Percentiles rank a stretch among this genome's conserved stretches.
These are phyloP conservation scores for Eledone cirrhosa DNA, from an alignment of 2,888 invertebrate species.

Conservation along the genomic window DNA sequence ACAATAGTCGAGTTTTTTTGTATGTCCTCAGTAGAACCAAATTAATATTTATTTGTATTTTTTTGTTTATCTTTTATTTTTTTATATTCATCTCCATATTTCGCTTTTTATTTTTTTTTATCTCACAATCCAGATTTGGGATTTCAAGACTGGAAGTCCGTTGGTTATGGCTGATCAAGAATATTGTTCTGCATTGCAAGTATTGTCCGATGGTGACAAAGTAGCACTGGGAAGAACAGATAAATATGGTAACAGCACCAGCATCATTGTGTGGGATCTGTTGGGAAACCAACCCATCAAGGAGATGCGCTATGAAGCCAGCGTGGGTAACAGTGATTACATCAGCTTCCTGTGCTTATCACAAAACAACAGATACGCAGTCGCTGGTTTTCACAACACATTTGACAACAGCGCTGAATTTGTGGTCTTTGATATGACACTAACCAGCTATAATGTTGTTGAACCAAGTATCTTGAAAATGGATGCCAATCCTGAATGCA, in stretches of 20 bases:
- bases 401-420: constrained; percentile 65
- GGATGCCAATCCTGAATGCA: constrained; percentile 63
- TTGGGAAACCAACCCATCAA: constrained; percentile 64
- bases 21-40: too few species aligned
- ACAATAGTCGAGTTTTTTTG: too few species aligned
- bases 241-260: constrained; percentile 63
- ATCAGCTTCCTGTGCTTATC: constrained; percentile 62
- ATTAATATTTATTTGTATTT: too few species aligned
- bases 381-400: constrained; percentile 66
- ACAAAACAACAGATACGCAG: constrained; percentile 61
- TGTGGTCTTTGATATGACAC: constrained; percentile 64
- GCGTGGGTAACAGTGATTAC: constrained; percentile 63
- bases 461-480: constrained; percentile 63
- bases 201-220: constrained; percentile 64
- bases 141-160: constrained; percentile 63
- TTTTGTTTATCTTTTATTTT: neutral
- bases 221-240: constrained; percentile 64
- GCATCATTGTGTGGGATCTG: constrained; percentile 65
- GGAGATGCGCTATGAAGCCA: constrained; percentile 61
- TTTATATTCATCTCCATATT: neutral
- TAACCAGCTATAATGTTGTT: constrained; percentile 54
- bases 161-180: constrained; percentile 63
- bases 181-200: constrained; percentile 63
- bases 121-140: constrained; percentile 62
- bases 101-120: neutral